Evolutionary conservation across 2,113 vertebrate genomes (phyloP), one percentile per base, ranked within the genome.

Genomic region (Camarhynchus parvulus): DNA sequence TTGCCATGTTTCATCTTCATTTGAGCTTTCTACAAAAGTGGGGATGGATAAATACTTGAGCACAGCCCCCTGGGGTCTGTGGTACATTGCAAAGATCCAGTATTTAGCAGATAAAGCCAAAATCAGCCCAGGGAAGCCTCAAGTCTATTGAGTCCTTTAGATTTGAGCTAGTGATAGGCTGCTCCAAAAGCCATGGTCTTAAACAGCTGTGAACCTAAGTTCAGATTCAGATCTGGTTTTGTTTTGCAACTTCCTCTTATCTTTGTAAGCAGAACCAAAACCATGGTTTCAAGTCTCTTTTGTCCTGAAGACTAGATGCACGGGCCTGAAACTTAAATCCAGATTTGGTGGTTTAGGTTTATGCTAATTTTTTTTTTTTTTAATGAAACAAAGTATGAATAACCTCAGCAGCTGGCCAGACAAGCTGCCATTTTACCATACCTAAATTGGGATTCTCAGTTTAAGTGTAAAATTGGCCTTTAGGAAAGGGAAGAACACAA

Each of bases 191-290:
- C 28, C 30, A 4, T 72, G 39, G 86, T 72, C 46, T 68, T 69
- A 62, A 87, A 92, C 94, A 93, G 87, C 92, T 95, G 95, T 63
- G 72, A 93, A 62, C 39, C 62, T 41, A 33, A 62, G 12, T 62
- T 86, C 37, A 77, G 70, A 92, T 79, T 92, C 62, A 83, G 67
- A 74, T 88, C 82, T 94, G 61, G 2, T 87, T 95, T 90, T 94
- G 25, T 74, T 95, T 86, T 76, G 63, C 42, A 83, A 28, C 84
- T 97, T 95, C 92, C 92, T 85, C 84, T 94, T 90, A 39, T 61
- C 82, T 90, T 69, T 80, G 39, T 81, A 83, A 95, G 90, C 68
- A 88, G 93, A 94, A 97, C 85, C 59, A 93, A 96, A 95, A 42
- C 79, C 64, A 44, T 52, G 35, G 82, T 90, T 96, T 95, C 85